phyloP scores from a whole-genome alignment of 2,113 vertebrate genomes.

The Protomyctophum bolini region DNA sequence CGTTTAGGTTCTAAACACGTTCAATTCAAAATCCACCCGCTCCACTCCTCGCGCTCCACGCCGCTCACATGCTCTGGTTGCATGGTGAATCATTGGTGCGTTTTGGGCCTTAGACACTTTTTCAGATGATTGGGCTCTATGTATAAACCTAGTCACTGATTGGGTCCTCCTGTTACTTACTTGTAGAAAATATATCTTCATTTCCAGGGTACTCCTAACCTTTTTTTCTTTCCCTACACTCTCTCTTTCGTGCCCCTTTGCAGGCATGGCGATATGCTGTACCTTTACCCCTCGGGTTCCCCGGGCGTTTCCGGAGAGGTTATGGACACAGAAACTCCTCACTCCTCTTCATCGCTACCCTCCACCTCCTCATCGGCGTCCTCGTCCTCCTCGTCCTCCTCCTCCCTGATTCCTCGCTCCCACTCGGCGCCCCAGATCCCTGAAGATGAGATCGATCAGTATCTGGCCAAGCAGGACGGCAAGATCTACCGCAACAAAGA shows the following conservation, averaged over 20 bases:
- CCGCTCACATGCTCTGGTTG: no score
- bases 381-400: slow-evolving; percentile 61
- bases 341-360: slow-evolving; percentile 70
- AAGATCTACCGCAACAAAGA: slow-evolving; percentile 95
- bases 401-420: slow-evolving; percentile 72
- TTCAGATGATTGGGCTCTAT: no score
- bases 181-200: not conserved
- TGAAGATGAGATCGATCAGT: slow-evolving; percentile 96
- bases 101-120: no score
- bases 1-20: no score
- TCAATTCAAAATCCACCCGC: no score
- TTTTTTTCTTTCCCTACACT: not conserved
- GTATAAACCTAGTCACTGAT: not conserved
- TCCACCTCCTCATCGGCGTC: slow-evolving; percentile 53
- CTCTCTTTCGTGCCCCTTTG: not conserved
- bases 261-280: slow-evolving; percentile 97
- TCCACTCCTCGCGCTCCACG: no score
- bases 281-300: slow-evolving; percentile 85
- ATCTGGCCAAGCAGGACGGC: slow-evolving; percentile 92
- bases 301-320: slow-evolving; percentile 86
- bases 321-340: slow-evolving; percentile 87
- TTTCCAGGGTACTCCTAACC: no score
- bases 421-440: slow-evolving; percentile 82
- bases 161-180: not conserved
- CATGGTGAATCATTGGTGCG: no score